Evolutionary conservation across 2,113 vertebrate species (phyloP), one percentile per base, ranked within the genome.

Genomic region (Ploceus nigricollis): DNA sequence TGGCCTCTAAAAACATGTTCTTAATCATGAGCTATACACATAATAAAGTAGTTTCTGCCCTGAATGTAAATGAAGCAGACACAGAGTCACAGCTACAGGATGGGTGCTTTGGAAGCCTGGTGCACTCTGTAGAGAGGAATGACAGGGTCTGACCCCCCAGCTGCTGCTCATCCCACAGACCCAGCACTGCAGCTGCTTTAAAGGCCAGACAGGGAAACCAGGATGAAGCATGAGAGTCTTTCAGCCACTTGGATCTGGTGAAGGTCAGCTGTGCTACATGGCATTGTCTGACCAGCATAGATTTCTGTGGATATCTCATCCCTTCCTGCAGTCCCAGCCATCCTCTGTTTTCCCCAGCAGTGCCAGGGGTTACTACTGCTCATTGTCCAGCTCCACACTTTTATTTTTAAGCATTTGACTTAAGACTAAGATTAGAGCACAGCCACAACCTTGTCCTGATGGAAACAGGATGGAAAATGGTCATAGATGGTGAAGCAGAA

Each of bases 1-100:
- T 73, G 28, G 47, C 68, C 60, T 81, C 76, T 83, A 83, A 66
- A 87, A 96, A 64, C 35, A 58, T 92, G 92, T 90, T 96, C 48
- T 78, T 90, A 95, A 90, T 96, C 44, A 83, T 44, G 47, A 94
- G 79, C 19, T 63, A 54, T 27, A 68, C 56, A 47, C 17, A 40
- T 27, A 80, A 83, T 44, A 58, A 76, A 85, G 47, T 5, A 28
- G 47, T 83, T 95, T 58, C 82, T 94, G 60, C 44, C 21, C 37
- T 61, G 60, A 88, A 71, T 37, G 10, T 56, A 73, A 90, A 75
- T 40, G 25, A 65, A 78, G 56, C 6, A 9, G 20, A 33, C 31
- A 8, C 1, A 33, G 64, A 71, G 51, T 93, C 35, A n/a, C 85
- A 86, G 61, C 64, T 78, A 40, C 1, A 2, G 39, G 30, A 81